Evolutionary conservation across 2,797 vertebrate species (phyloP), one percentile per base, ranked within the genome.

Genomic region (Microchirus variegatus): DNA sequence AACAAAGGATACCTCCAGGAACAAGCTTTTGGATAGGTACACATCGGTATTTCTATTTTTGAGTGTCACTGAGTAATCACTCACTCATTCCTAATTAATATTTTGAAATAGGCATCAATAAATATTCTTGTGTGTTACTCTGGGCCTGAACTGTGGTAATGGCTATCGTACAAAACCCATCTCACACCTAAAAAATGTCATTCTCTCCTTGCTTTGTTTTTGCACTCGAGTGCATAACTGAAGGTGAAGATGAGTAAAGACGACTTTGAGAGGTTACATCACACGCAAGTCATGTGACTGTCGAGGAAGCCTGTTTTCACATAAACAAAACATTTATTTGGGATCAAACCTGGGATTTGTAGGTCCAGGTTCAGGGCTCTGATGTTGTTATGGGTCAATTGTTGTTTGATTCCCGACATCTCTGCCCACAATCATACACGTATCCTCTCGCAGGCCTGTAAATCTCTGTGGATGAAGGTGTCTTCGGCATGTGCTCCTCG

Each of bases 321-420:
- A 74, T 41, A 22, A 22, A 22, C 66, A 69, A n/a, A 59, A 17
- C 18, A 35, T 26, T 17, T 41, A 12, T 37, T 42, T 17, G 13
- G 63, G 55, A 75, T 78, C 56, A 70, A 42, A 59, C 19, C 7
- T 50, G 53, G 63, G 59, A 31, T 31, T 8, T 67, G 46, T 38
- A 41, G 52, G 11, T 41, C 0, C 19, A 55, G 47, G 38, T 19
- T 43, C 13, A 40, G 26, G 52, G 57, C 67, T 78, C 66, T 46
- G 38, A 62, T 36, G 53, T 66, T 66, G 51, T 53, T 69, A 13
- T 5, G 36, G 48, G 22, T 67, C 36, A 51, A 17, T 52, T 48
- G 53, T 50, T 75, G 54, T 53, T 66, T 52, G 56, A 71, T 63
- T 68, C 60, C 52, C 31, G 63, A 10, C 26, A 14, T 3, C 38